Evolutionary conservation across 1,140 invertebrate species (phyloP).

Genomic region (Papilio glaucus): DNA sequence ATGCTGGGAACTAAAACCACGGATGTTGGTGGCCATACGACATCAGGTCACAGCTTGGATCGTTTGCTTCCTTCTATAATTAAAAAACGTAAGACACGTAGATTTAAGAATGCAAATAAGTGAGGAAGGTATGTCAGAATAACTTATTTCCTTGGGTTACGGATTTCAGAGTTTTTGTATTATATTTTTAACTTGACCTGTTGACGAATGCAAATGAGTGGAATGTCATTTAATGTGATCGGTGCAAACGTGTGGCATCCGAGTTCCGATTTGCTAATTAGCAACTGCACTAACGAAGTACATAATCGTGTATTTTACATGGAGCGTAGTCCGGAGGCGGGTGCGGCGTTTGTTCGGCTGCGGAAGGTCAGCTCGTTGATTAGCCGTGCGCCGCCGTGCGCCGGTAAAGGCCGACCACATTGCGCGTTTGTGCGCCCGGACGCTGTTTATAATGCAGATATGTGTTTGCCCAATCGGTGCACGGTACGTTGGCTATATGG

Average conservation of each 20-base stretch:
- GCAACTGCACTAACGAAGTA: constrained; percentile 34
- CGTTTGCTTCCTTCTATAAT: no score
- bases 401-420: constrained; percentile 81
- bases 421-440: constrained; percentile 80
- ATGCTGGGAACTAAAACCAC: no score
- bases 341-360: constrained; percentile 72
- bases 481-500: constrained; percentile 83
- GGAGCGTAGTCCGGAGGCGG: constrained; percentile 55
- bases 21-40: no score
- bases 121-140: no score
- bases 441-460: constrained; percentile 84
- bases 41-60: no score
- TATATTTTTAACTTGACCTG: constrained; percentile 25
- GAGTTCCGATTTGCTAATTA: constrained; percentile 24
- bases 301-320: constrained; percentile 46
- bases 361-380: constrained; percentile 81
- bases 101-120: no score
- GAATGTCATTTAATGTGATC: constrained; percentile 18
- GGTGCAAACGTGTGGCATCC: constrained; percentile 7
- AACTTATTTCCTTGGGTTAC: background rate
- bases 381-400: constrained; percentile 72
- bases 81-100: no score
- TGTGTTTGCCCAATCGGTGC: constrained; percentile 82
- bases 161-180: background rate
- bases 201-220: constrained; percentile 35